phyloP scores from a whole-genome alignment of 1,140 invertebrate species.

The Schlechtendalia chinensis region DNA sequence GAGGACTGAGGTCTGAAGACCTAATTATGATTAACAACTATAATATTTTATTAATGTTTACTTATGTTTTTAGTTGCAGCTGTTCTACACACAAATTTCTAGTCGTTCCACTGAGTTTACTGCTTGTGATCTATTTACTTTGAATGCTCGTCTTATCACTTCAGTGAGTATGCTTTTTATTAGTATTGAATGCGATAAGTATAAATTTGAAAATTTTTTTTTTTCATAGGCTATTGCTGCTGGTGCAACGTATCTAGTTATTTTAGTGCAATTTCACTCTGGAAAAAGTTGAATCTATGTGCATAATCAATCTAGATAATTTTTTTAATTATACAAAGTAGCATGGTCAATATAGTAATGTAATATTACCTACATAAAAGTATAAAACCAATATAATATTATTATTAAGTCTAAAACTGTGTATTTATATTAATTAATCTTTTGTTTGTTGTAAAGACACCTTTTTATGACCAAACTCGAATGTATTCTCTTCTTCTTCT shows the following conservation, averaged over 20 bases:
- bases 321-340: no score
- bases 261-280: slow-evolving; percentile 52
- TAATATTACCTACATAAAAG: no score
- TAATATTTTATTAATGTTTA: background rate
- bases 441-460: no score
- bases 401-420: no score
- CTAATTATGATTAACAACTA: background rate
- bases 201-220: slow-evolving; percentile 2
- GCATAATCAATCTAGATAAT: background rate
- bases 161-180: slow-evolving; percentile 50
- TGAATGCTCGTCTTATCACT: slow-evolving; percentile 48
- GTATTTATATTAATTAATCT: no score
- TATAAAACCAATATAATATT: no score
- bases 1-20: no score
- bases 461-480: no score
- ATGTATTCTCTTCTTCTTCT: no score
- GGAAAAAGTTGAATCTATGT: slow-evolving; percentile 35
- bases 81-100: slow-evolving; percentile 49
- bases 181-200: background rate
- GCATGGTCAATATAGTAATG: no score
- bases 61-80: slow-evolving; percentile 40
- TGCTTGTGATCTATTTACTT: slow-evolving; percentile 51
- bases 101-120: slow-evolving; percentile 46
- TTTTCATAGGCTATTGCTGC: slow-evolving; percentile 51
- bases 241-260: slow-evolving; percentile 52